A percentile compares a stretch with the other conserved stretches of the same genome.
These are phyloP conservation scores for Panurus biarmicus DNA, from an alignment of 2,113 vertebrate species.

Conservation along the genomic window DNA sequence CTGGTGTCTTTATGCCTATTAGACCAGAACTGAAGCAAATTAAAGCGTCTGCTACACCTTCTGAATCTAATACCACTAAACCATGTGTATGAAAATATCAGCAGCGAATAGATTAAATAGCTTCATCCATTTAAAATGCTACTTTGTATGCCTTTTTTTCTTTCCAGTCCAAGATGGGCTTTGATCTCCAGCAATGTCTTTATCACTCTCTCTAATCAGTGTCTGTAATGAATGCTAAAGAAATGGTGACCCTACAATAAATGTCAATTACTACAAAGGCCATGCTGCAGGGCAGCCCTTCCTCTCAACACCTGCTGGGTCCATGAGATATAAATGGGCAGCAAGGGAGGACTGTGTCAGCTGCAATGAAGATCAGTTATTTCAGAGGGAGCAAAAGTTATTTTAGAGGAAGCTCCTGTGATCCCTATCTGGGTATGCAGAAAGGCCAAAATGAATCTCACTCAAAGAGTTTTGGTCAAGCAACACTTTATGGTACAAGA, in stretches of 20 bases:
- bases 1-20: neutral
- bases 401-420: neutral
- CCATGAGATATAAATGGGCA: neutral
- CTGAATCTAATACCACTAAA: neutral
- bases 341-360: neutral
- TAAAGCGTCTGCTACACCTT: neutral
- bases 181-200: neutral
- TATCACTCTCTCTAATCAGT: neutral
- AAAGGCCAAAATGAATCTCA: neutral
- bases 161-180: neutral
- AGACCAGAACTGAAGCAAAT: constrained; percentile 33
- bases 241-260: neutral
- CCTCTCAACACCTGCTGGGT: neutral
- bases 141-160: neutral
- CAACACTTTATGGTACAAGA: neutral
- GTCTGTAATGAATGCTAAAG: neutral
- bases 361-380: neutral
- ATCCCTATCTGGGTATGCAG: neutral
- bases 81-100: neutral
- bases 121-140: neutral
- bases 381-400: neutral
- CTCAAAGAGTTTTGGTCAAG: neutral
- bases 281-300: neutral
- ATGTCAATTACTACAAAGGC: neutral
- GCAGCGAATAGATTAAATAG: neutral